Base-by-base conservation (phyloP, 2,113 vertebrate species). In the Oxyruncus cristatus region DNA sequence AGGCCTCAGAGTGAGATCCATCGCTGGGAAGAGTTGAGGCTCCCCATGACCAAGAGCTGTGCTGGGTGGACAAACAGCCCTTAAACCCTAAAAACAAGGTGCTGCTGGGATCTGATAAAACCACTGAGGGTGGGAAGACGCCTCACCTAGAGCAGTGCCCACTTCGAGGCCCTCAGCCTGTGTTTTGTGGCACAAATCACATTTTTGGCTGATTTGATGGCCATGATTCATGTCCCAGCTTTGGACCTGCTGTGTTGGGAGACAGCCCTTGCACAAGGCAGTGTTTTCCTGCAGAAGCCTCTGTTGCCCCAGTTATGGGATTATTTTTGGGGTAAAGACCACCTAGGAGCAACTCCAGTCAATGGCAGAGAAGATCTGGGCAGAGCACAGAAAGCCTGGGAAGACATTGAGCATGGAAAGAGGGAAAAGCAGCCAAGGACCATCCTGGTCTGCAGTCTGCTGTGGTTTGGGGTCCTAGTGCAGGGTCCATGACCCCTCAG, bases 151-250 rank as follows among this genome's bases (percentile, higher is more conserved):
- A 74, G 8, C 6, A 10, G 11, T 52, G 16, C 27, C 79, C 41
- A 5, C 14, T 28, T 33, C 5, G 5, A 79, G 32, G 76, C 18
- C 76, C 39, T 32, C 44, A 4, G 21, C 37, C 8, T 3, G 12
- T 53, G 4, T 0, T 2, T 11, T 1, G 0, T 55, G 55, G 2
- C 19, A 9, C 53, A 58, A 88, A 82, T 50, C 20, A 4, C 2
- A 0, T 3, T 32, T 80, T 32, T 58, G 12, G 50, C 15, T 81
- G 24, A 56, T 8, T 14, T 37, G 77, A 24, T 20, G 41, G 22
- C 9, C 7, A 0, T 3, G 50, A 23, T 23, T 6, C 0, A 3
- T 20, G 10, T 13, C 28, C 23, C 56, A 71, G 56, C 7, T 78
- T n/a, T 32, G 66, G 46, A 21, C 13, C 47, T 46, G 16, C 67